Percentiles rank a stretch among this genome's conserved stretches.
Conservation (phyloP, 1,140 invertebrate species). For the Temnothorax curvispinosus region DNA sequence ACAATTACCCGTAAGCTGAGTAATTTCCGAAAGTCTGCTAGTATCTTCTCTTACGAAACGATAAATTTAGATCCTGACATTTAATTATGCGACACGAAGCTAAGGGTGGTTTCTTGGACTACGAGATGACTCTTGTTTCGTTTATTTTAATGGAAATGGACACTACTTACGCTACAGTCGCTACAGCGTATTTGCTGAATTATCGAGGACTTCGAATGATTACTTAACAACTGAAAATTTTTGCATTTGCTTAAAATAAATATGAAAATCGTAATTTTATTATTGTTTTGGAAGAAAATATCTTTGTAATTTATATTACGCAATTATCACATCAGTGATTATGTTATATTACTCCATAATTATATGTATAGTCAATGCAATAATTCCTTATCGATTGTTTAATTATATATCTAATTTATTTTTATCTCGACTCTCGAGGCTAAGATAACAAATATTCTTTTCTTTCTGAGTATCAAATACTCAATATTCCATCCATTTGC, state of each 20-base stretch:
- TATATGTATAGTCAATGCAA: background rate
- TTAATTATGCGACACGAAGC: constrained; percentile 53
- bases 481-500: background rate
- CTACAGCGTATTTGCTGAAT: constrained; percentile 19
- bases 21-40: constrained; percentile 54
- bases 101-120: constrained; percentile 46
- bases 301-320: background rate
- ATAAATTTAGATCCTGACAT: constrained; percentile 52
- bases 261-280: background rate
- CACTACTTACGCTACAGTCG: background rate
- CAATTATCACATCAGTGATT: background rate
- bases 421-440: background rate
- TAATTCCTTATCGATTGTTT: background rate
- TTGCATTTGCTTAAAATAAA: background rate
- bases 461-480: background rate
- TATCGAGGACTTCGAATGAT: background rate
- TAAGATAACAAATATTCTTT: background rate
- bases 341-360: background rate
- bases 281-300: background rate
- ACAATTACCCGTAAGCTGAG: constrained; percentile 23
- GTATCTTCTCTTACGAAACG: constrained; percentile 36
- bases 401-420: background rate
- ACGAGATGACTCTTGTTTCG: constrained; percentile 55
- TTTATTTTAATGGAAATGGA: constrained; percentile 39
- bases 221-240: background rate